A percentile compares a stretch with the other conserved stretches of the same genome.
Conservation (phyloP, 2,797 vertebrate genomes). For the Acanthis flammea region DNA sequence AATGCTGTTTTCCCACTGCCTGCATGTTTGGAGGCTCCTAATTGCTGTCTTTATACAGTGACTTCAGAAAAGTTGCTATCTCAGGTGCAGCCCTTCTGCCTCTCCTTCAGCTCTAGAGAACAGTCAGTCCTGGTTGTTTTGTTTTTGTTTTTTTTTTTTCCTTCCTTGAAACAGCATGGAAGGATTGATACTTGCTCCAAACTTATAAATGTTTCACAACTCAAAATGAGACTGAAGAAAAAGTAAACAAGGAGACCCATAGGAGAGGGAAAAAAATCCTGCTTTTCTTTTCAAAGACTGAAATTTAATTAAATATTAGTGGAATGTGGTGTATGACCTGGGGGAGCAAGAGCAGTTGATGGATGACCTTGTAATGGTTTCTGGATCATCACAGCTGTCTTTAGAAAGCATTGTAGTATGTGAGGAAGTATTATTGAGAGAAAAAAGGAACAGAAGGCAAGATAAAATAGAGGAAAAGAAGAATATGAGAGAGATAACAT, state of each 20-base stretch:
- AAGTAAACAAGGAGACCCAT: neutral
- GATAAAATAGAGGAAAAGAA: neutral
- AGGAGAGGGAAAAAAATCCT: neutral
- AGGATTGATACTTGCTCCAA: neutral
- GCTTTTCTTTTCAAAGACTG: neutral
- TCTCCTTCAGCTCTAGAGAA: neutral
- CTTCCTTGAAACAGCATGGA: neutral
- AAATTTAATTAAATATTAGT: conserved; percentile 27
- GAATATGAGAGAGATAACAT: neutral
- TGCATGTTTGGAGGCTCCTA: neutral
- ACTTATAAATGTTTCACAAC: conserved; percentile 40
- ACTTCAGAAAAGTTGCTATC: neutral
- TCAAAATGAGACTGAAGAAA: conserved; percentile 16
- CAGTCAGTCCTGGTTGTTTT: neutral
- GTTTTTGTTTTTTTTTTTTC: neutral
- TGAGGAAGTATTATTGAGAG: neutral
- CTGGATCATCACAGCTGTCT: neutral
- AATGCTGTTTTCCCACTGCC: neutral
- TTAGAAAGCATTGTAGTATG: neutral
- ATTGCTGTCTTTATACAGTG: neutral
- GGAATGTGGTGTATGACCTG: neutral
- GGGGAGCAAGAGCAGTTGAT: neutral
- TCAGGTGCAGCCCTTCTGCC: neutral
- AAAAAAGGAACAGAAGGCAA: neutral
- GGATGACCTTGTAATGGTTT: neutral